Base-by-base conservation (phyloP, 2,797 vertebrate genomes). In the Prionace glauca region DNA sequence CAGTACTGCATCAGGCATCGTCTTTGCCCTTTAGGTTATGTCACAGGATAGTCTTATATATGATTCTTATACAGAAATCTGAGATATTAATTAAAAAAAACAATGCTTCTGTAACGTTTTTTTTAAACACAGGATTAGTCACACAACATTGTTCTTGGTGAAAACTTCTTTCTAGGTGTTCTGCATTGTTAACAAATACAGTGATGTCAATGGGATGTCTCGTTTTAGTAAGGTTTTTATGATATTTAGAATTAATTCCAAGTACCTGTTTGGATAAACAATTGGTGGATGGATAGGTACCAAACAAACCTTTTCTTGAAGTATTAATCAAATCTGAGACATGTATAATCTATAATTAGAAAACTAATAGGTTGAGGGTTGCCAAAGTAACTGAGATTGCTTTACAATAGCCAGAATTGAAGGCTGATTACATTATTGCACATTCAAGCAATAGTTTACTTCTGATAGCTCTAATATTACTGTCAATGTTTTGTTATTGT, bases 341-440 rank as follows among this genome's bases (percentile, higher is more conserved):
- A 72, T 74, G 72, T 18, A 95, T 74, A 32, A 74, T 95, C 93
- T 74, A 74, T 95, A 95, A 95, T 95, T 77, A 56, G 93, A 95
- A 95, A 95, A 77, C 45, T 45, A 92, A 95, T 56, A 95, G 45
- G 45, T 72, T 60, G 29, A 77, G 72, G 29, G 71, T 95, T 74
- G 7, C 26, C 69, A 95, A 95, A 95, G 50, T 95, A 60, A 95
- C 45, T 94, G 93, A 41, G 71, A 91, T 95, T 74, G 71, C 71
- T 95, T 95, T 77, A 95, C 45, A 56, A 95, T 95, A 29, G 93
- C 45, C 14, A 95, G 41, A 77, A 60, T 60, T 95, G 93, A 95
- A 95, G 41, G 29, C 69, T 72, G 71, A 95, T 95, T 72, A 95
- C 69, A 45, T 74, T 95, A 45, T 95, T 95, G 71, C 14, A 95